These are phyloP conservation scores for Lateolabrax maculatus DNA, from an alignment of 2,797 vertebrate genomes.

Conservation along the genomic window DNA sequence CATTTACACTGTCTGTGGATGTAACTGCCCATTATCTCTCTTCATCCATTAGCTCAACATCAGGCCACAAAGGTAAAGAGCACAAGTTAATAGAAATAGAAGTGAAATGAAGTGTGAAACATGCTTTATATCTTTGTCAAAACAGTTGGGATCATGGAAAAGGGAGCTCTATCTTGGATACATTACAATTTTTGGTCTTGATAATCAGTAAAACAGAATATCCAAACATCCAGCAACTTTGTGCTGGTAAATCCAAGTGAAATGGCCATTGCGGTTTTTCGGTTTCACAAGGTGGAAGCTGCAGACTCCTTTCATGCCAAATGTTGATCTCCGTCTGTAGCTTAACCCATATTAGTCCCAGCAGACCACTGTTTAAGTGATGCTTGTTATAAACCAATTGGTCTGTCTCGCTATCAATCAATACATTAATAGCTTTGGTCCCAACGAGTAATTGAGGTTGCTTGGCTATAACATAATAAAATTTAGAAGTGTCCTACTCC, in stretches of 20 bases:
- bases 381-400: not conserved
- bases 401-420: not conserved
- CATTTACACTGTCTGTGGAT: not conserved
- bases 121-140: slow-evolving; percentile 13
- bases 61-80: not conserved
- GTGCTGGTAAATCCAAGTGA: not conserved
- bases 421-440: not conserved
- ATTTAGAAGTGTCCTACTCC: too few relatives aligned
- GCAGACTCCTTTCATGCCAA: not conserved
- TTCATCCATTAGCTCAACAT: slow-evolving; percentile 24
- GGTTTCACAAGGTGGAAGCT: not conserved
- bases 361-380: not conserved
- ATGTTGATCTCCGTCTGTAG: not conserved
- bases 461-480: not conserved
- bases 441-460: not conserved
- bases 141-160: slow-evolving; percentile 19
- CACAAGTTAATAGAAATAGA: slow-evolving; percentile 9
- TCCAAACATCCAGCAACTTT: not conserved
- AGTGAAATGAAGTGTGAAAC: not conserved
- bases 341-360: not conserved
- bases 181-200: not conserved
- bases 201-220: not conserved
- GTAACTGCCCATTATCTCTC: not conserved
- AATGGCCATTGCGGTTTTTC: not conserved
- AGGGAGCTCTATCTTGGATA: not conserved